These are phyloP conservation scores for Bombylius major DNA, from an alignment of 2,888 invertebrate species.

Conservation along the genomic window DNA sequence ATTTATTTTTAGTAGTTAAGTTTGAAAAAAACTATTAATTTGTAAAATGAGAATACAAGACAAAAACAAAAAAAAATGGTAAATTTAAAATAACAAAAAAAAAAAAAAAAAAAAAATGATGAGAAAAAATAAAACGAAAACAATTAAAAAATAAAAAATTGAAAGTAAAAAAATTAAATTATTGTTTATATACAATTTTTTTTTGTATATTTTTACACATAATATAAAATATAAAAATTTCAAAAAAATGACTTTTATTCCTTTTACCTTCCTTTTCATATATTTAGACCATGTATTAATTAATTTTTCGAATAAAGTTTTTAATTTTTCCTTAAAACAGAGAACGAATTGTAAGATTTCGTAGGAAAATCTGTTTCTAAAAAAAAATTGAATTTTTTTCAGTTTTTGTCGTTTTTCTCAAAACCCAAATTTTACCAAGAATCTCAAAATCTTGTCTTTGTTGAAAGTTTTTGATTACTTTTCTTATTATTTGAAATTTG, in stretches of 20 bases:
- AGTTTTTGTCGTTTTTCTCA: too few relatives aligned
- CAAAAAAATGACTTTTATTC: neutral
- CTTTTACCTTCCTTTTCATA: neutral
- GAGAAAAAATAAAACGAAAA: neutral
- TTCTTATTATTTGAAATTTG: too few relatives aligned
- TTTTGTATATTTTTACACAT: neutral
- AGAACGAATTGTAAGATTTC: too few relatives aligned
- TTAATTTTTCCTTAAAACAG: too few relatives aligned
- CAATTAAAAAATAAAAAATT: neutral
- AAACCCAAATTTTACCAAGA: too few relatives aligned
- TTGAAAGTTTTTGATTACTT: too few relatives aligned
- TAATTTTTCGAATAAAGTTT: too few relatives aligned
- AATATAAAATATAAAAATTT: neutral
- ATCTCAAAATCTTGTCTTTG: too few relatives aligned
- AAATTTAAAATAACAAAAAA: neutral
- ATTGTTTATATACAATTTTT: neutral
- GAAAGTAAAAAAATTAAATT: too few relatives aligned
- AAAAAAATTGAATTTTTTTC: too few relatives aligned
- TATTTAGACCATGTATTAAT: too few relatives aligned
- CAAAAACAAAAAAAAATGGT: neutral
- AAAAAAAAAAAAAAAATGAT: neutral
- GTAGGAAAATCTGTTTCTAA: too few relatives aligned
- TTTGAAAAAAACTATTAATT: neutral
- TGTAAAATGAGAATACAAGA: neutral
- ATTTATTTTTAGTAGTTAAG: conserved; percentile 14